Evolutionary conservation across 2,888 invertebrate genomes (phyloP).

Genomic region (Polyploca ridens): DNA sequence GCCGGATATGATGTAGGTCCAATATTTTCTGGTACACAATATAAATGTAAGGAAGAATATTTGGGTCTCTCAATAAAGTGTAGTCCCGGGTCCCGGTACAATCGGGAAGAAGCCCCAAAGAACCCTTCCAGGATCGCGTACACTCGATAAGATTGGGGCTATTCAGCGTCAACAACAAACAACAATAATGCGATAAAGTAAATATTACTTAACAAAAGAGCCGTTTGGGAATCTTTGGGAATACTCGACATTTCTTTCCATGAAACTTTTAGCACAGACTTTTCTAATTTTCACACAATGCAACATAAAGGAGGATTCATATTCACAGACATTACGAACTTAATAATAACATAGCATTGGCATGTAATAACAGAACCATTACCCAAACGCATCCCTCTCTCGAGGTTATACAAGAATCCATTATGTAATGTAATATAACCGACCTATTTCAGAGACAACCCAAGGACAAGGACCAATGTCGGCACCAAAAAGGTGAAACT

Average conservation of each 20-base stretch:
- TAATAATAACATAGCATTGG: too few species aligned
- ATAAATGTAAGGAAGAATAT: conserved; percentile 10
- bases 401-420: conserved; percentile 9
- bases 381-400: conserved; percentile 31
- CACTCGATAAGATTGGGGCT: conserved; percentile 49
- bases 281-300: background rate
- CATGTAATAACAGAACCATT: conserved; percentile 18
- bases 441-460: conserved; percentile 52
- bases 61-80: conserved; percentile 38
- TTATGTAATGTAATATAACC: conserved; percentile 47
- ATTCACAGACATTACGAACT: too few species aligned
- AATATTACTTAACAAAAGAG: conserved; percentile 44
- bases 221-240: conserved; percentile 31
- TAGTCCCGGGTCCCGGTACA: conserved; percentile 33
- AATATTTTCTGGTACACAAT: conserved; percentile 19
- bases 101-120: conserved; percentile 45
- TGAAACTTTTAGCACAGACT: background rate
- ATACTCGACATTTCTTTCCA: background rate
- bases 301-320: background rate
- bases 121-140: conserved; percentile 44
- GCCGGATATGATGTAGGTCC: background rate
- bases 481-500: conserved; percentile 58
- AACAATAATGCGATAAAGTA: conserved; percentile 51
- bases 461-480: conserved; percentile 43
- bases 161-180: conserved; percentile 45